Percentiles rank a stretch among this genome's conserved stretches.
phyloP scores from a whole-genome alignment of 2,113 vertebrate genomes.

The Tenebrosternarchus preto region DNA sequence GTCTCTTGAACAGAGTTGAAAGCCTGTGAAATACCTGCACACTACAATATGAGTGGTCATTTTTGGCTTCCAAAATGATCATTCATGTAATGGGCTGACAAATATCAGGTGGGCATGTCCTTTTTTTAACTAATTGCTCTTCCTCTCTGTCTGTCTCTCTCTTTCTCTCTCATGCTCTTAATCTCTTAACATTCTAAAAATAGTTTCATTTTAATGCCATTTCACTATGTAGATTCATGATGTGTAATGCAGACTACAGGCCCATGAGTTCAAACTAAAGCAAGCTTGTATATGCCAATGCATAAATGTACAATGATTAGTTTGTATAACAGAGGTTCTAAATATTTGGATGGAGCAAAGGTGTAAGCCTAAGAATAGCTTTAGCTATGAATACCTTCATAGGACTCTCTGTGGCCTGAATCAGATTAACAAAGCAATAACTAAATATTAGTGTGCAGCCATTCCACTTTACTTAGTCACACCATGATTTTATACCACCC shows the following conservation, averaged over 20 bases:
- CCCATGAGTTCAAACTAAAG: not conserved
- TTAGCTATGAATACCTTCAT: not conserved
- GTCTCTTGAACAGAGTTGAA: constrained; percentile 69
- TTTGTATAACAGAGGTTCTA: constrained; percentile 4
- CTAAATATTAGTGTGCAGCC: not conserved
- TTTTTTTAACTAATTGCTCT: constrained; percentile 52
- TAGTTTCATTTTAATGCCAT: constrained; percentile 13
- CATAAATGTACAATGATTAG: constrained; percentile 1
- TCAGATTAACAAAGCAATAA: not conserved
- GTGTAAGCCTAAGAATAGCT: not conserved
- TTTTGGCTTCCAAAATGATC: constrained; percentile 51
- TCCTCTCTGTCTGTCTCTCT: not conserved
- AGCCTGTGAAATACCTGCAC: constrained; percentile 64
- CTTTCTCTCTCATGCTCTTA: constrained; percentile 14
- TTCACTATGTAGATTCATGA: constrained; percentile 18
- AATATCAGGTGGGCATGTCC: constrained; percentile 37
- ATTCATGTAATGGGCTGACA: constrained; percentile 43
- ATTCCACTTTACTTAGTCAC: no score
- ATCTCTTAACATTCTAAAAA: constrained; percentile 33
- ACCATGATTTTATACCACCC: no score
- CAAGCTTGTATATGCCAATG: not conserved
- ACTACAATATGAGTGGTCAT: constrained; percentile 62
- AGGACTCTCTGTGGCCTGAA: not conserved
- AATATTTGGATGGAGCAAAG: not conserved
- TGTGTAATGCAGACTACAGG: not conserved